Percentiles rank a stretch among this genome's conserved stretches.
Conservation (phyloP, 2,113 vertebrate genomes). For the Otis tarda region DNA sequence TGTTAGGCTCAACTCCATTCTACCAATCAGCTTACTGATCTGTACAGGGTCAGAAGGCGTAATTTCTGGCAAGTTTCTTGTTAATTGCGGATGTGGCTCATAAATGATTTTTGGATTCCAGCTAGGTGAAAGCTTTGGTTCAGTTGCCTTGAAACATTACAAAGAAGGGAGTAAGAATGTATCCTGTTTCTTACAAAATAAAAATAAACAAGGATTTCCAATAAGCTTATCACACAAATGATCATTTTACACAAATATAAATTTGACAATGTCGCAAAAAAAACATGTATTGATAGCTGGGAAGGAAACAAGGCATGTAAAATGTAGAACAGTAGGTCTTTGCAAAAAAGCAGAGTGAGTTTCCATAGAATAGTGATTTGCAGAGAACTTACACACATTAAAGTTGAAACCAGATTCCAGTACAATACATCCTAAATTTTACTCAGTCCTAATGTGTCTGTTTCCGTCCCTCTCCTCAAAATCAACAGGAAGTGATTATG, state of each 20-base stretch:
- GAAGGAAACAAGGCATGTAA: not conserved
- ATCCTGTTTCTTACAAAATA: not conserved
- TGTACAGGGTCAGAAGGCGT: conserved; percentile 88
- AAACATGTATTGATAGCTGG: not conserved
- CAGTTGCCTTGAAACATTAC: conserved; percentile 82
- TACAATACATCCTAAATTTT: not conserved
- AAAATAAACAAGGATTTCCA: not conserved
- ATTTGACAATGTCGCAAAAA: not conserved
- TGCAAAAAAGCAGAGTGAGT: not conserved
- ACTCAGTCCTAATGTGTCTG: not conserved
- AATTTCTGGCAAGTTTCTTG: conserved; percentile 84
- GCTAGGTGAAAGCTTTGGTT: conserved; percentile 96
- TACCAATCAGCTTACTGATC: conserved; percentile 87
- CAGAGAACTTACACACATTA: not conserved
- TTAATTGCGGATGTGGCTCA: conserved; percentile 95
- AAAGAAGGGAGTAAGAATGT: not conserved
- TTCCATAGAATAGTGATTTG: not conserved
- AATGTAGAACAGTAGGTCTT: not conserved
- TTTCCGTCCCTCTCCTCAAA: not conserved
- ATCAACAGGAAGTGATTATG: not conserved
- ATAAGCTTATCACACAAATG: not conserved
- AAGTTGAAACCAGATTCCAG: not conserved
- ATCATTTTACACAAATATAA: not conserved
- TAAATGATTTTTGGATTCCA: conserved; percentile 98
- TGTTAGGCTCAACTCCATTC: conserved; percentile 87